phyloP scores from a whole-genome alignment of 1,140 invertebrate species.

The Brachionus sp. region DNA sequence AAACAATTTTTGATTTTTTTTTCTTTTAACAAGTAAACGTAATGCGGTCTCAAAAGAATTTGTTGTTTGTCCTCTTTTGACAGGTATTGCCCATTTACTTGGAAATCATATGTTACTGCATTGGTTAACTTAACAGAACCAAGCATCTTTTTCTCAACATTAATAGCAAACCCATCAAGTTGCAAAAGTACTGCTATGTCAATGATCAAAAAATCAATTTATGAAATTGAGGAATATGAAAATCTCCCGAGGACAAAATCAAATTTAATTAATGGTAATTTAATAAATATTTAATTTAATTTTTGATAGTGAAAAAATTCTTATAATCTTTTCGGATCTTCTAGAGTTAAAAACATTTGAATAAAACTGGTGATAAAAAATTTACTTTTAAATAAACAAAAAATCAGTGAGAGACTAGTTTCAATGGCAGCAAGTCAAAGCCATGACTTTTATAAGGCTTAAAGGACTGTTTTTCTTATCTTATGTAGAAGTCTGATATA shows the following conservation, averaged over 20 bases:
- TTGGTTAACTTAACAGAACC: too few relatives aligned
- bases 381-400: not conserved
- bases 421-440: not conserved
- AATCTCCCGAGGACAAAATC: slow-evolving; percentile 4
- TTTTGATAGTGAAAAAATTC: not conserved
- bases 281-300: not conserved
- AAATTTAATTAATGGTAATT: not conserved
- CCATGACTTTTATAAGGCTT: not conserved
- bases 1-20: not conserved
- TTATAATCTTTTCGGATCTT: not conserved
- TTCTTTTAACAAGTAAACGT: not conserved
- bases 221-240: not conserved
- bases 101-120: not conserved
- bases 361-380: not conserved
- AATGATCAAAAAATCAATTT: not conserved
- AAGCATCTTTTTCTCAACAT: too few relatives aligned
- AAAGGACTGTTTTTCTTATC: not conserved
- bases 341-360: not conserved
- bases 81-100: not conserved
- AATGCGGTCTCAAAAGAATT: not conserved
- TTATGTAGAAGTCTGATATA: not conserved
- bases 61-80: not conserved
- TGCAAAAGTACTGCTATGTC: too few relatives aligned
- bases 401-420: not conserved
- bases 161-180: too few relatives aligned